Base-by-base conservation (phyloP, 2,888 invertebrate genomes). In the Epirrhoe tristata region DNA sequence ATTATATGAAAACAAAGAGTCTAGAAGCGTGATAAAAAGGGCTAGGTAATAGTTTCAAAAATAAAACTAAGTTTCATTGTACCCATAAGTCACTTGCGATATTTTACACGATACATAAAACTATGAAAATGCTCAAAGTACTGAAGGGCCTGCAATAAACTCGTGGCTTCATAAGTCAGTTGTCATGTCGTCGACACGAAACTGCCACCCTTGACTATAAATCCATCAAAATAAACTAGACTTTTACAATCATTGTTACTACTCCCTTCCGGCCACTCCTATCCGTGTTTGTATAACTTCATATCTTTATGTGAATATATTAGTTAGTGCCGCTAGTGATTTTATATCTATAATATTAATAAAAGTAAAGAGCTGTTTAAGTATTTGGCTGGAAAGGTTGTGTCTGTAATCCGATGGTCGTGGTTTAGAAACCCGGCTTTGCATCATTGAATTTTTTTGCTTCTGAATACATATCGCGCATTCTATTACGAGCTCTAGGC, bases 191-290 rank as follows among this genome's bases (percentile, higher is more conserved):
- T 70, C 70, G 70, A 70, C 67, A 62, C 58, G 63, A 54, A 63
- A 61, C 63, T 53, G 58, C 73, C 78, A 77, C 78, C 80, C 81
- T 77, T 73, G 74, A 73, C 80, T 77, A 83, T 86, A 86, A 85
- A 86, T 84, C 82, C 77, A 81, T 86, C 85, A 85, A 77, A 6
- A 79, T 73, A 68, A 78, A 81, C 81, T 77, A 75, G 71, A 77
- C 74, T 81, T 80, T 79, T 79, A 77, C 77, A 82, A 74, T 77
- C 75, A 66, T 67, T 66, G 69, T 74, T 77, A 74, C 67, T 70
- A 63, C 72, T 70, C 63, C 71, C 72, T 80, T 80, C 81, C 80
- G 76, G 73, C 73, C 63, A 53, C 62, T 59, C 36, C 66, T 60
- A 62, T 67, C 58, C 64, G 58, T 63, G 57, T 69, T 69, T 66